Conservation (phyloP, 2,113 vertebrate species). For the Paramormyrops kingsleyae region DNA sequence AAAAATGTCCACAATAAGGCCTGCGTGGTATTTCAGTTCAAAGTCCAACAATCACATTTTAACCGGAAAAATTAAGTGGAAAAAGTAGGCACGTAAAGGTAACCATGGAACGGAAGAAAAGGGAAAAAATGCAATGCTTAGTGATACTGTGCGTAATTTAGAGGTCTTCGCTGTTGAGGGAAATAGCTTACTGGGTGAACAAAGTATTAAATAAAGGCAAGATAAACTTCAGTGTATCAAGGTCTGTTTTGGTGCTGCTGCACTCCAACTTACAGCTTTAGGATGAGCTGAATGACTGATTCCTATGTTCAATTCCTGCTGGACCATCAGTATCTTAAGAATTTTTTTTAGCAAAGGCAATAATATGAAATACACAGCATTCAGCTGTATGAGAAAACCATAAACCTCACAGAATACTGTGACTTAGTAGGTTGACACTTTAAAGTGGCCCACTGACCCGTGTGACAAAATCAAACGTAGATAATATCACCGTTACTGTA, state of each 20-base stretch:
- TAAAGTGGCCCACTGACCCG: background rate
- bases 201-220: background rate
- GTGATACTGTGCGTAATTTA: background rate
- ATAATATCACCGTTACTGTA: background rate
- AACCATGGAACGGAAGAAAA: background rate
- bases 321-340: background rate
- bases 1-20: background rate
- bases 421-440: background rate
- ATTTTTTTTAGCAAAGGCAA: background rate
- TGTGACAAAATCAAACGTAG: background rate
- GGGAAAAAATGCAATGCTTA: background rate
- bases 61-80: background rate
- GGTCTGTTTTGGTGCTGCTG: background rate
- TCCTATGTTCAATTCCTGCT: background rate
- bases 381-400: background rate
- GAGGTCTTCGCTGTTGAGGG: background rate
- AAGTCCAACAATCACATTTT: background rate
- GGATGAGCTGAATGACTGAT: background rate
- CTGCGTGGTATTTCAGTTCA: background rate
- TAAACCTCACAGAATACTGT: background rate
- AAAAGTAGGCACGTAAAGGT: background rate
- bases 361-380: background rate
- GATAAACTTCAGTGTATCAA: background rate
- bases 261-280: background rate
- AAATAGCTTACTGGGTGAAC: background rate